phyloP scores from a whole-genome alignment of 2,797 vertebrate genomes.

The Galagoides demidoff region DNA sequence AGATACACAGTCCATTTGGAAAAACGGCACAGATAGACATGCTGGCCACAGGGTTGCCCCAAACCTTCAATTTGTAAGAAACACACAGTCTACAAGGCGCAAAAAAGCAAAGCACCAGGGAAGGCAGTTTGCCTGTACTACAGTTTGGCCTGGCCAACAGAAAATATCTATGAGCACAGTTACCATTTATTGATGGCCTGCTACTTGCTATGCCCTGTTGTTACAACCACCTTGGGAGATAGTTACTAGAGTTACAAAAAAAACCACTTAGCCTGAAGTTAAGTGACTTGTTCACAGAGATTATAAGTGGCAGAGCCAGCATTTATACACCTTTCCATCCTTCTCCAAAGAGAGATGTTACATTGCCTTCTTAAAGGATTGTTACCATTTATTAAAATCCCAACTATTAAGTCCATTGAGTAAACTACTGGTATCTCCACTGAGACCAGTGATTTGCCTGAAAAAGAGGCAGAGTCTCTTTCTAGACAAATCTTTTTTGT shows the following conservation, averaged over 20 bases:
- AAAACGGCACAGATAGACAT: neutral
- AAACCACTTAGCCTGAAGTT: neutral
- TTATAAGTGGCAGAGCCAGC: neutral
- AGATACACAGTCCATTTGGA: neutral
- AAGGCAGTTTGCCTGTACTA: neutral
- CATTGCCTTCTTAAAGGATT: no score
- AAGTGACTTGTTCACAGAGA: conserved; percentile 8
- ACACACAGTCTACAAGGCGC: neutral
- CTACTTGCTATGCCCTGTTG: neutral
- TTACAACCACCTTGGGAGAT: no score
- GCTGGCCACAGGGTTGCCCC: neutral
- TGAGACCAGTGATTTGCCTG: neutral
- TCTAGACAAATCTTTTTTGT: neutral
- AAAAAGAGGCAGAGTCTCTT: neutral
- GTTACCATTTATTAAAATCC: conserved; percentile 2
- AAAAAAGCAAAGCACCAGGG: neutral
- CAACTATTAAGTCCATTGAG: neutral
- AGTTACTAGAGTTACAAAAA: neutral
- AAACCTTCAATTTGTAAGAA: neutral
- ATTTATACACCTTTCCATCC: neutral
- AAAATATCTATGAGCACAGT: neutral
- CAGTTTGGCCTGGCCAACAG: neutral
- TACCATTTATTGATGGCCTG: neutral
- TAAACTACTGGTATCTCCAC: neutral
- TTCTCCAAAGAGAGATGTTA: neutral